Evolutionary conservation across 2,888 invertebrate species (phyloP).

Genomic region (Steromphala cineraria): DNA sequence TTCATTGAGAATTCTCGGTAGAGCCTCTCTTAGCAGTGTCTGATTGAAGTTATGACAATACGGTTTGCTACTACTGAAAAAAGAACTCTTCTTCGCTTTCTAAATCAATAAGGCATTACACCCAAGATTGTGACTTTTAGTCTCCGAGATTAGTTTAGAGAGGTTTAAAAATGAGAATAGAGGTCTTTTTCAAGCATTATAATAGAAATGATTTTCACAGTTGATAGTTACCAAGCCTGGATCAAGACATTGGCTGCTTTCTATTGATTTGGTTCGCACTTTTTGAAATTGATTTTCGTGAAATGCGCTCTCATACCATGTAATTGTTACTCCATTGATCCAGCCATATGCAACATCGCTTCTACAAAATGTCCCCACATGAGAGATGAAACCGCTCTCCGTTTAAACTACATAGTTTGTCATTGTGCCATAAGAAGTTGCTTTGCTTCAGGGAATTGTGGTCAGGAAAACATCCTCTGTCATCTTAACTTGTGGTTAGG

Average conservation of each 20-base stretch:
- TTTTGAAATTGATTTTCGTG: constrained; percentile 10
- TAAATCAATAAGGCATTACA: constrained; percentile 6
- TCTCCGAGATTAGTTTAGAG: neutral
- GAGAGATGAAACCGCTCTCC: no score
- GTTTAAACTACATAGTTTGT: no score
- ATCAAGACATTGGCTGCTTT: constrained; percentile 8
- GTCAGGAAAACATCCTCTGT: neutral
- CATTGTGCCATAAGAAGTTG: neutral
- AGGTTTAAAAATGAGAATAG: neutral
- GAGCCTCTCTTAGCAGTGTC: neutral
- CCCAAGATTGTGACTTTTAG: constrained; percentile 16
- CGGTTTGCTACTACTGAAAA: neutral
- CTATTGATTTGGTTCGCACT: neutral
- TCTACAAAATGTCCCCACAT: no score
- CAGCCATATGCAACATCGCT: no score
- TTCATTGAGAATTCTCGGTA: neutral
- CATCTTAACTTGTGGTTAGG: neutral
- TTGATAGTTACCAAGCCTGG: neutral
- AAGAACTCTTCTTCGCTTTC: neutral
- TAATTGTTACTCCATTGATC: constrained; percentile 5
- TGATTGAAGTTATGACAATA: neutral
- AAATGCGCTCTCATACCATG: neutral
- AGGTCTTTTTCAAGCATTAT: neutral
- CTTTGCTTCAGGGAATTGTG: neutral
- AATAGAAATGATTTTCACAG: neutral